A percentile compares a stretch with the other conserved stretches of the same genome.
phyloP scores from a whole-genome alignment of 2,888 invertebrate genomes.

The Ophion ellenae region DNA sequence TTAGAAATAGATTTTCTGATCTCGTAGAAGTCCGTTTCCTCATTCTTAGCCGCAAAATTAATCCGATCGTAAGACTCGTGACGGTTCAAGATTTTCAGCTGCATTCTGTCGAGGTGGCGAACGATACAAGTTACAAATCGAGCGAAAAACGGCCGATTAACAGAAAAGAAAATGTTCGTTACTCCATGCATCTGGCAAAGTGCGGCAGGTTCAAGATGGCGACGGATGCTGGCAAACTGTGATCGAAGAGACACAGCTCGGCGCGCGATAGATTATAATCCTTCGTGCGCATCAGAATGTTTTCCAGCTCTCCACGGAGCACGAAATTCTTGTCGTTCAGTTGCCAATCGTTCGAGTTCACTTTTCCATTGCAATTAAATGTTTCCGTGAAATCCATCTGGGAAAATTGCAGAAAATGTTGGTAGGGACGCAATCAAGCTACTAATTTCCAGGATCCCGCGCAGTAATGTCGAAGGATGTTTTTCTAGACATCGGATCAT shows the following conservation, averaged over 20 bases:
- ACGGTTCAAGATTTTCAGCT: constrained; percentile 74
- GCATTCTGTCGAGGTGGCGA: constrained; percentile 69
- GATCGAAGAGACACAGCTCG: constrained; percentile 73
- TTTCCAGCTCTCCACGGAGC: constrained; percentile 73
- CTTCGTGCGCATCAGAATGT: constrained; percentile 67
- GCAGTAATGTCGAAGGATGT: background rate
- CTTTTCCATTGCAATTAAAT: constrained; percentile 75
- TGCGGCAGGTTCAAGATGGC: constrained; percentile 76
- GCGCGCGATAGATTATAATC: constrained; percentile 55
- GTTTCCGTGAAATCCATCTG: constrained; percentile 72
- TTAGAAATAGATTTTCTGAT: constrained; percentile 74
- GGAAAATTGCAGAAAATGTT: constrained; percentile 21
- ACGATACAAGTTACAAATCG: background rate
- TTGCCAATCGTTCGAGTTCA: constrained; percentile 78
- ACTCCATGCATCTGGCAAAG: constrained; percentile 76
- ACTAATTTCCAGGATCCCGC: background rate
- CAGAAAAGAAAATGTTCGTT: constrained; percentile 33
- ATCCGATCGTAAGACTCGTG: constrained; percentile 69
- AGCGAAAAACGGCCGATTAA: background rate
- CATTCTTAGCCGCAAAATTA: constrained; percentile 19
- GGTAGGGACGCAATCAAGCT: background rate
- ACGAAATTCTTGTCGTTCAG: constrained; percentile 72
- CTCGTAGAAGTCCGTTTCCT: constrained; percentile 72
- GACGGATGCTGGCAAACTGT: constrained; percentile 71
- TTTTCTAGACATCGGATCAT: background rate